Percentiles rank a stretch among this genome's conserved stretches.
phyloP scores from a whole-genome alignment of 2,797 vertebrate genomes.

The Cynopterus sphinx region DNA sequence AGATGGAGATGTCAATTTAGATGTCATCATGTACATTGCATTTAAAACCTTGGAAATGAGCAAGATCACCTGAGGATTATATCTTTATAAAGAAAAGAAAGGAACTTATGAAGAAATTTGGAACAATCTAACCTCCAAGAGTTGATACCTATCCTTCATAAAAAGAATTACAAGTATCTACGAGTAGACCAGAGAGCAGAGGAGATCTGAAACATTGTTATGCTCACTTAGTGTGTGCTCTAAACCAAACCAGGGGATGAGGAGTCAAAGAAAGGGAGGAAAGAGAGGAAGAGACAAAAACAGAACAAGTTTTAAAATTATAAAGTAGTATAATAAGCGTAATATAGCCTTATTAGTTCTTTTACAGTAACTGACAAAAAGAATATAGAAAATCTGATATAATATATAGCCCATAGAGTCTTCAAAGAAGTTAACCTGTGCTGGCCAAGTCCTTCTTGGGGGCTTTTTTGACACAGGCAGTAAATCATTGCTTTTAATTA shows the following conservation, averaged over 20 bases:
- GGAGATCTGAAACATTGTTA: not conserved
- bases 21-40: not conserved
- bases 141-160: not conserved
- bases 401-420: not conserved
- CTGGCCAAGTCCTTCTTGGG: not conserved
- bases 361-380: not conserved
- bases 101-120: not conserved
- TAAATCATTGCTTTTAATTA: not conserved
- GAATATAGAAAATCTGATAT: not conserved
- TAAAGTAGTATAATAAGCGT: not conserved
- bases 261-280: no score
- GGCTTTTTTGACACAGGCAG: not conserved
- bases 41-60: conserved; percentile 15
- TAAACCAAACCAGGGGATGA: not conserved
- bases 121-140: not conserved
- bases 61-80: not conserved
- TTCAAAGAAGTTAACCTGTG: not conserved
- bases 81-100: not conserved
- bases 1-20: not conserved
- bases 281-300: not conserved
- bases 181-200: not conserved
- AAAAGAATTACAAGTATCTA: not conserved
- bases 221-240: not conserved
- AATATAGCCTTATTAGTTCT: not conserved
- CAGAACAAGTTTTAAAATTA: not conserved